phyloP scores from a whole-genome alignment of 2,888 invertebrate species.

The Cryptophagus acutangulus region DNA sequence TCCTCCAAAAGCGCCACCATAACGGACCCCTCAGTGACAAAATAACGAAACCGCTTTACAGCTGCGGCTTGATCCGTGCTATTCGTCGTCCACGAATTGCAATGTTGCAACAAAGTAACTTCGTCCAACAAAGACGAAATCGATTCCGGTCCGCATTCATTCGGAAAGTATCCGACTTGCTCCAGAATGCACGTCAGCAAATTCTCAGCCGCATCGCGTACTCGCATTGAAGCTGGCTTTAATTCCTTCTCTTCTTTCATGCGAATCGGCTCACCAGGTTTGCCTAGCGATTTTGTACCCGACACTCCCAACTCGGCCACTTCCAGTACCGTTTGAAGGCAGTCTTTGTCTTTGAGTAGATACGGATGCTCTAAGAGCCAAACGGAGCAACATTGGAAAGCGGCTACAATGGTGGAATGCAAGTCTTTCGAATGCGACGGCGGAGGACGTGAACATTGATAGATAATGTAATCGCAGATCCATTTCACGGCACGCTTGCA shows the following conservation, averaged over 20 bases:
- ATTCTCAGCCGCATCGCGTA: constrained; percentile 95
- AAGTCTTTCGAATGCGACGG: constrained; percentile 90
- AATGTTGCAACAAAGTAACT: constrained; percentile 71
- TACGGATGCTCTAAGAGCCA: constrained; percentile 92
- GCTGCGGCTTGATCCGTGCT: constrained; percentile 55
- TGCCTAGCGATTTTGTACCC: constrained; percentile 83
- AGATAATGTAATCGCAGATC: constrained; percentile 96
- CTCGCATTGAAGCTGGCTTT: constrained; percentile 96
- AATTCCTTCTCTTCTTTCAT: constrained; percentile 94
- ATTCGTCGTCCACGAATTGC: constrained; percentile 57
- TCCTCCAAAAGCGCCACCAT: constrained; percentile 87
- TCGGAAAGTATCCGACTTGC: constrained; percentile 82
- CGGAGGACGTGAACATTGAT: constrained; percentile 91
- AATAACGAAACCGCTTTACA: constrained; percentile 74
- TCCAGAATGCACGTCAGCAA: constrained; percentile 86
- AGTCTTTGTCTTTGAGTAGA: constrained; percentile 85
- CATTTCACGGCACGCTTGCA: constrained; percentile 92
- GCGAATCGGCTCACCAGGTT: constrained; percentile 82
- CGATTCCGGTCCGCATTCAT: constrained; percentile 77
- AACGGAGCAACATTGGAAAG: constrained; percentile 84
- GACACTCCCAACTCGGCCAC: constrained; percentile 97
- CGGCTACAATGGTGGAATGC: constrained; percentile 90
- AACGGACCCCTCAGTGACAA: constrained; percentile 85
- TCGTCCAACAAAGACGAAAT: constrained; percentile 86
- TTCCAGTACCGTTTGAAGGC: constrained; percentile 88